Base-by-base conservation (phyloP, 2,888 invertebrate genomes). In the Arge pagana region DNA sequence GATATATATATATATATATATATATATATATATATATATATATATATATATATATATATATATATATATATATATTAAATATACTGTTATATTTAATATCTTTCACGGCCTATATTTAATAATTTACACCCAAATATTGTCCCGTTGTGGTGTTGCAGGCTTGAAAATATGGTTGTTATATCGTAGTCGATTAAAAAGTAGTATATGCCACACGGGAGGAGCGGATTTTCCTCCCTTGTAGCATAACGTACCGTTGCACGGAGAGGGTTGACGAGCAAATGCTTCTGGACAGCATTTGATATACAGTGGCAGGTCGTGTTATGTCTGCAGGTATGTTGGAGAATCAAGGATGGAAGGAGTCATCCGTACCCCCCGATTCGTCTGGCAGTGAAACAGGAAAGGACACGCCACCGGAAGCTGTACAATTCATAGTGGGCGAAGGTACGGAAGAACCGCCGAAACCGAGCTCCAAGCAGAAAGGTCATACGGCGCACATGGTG, bases 361-460 rank as follows among this genome's bases (percentile, higher is more conserved):
- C 74, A 2, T 76, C 76, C 26, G 28, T 67, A 33, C 73, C 75
- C 2, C 80, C 80, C 4, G 82, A 82, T 63, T 83, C 83, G 1
- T 83, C 82, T 16, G 80, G 81, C 58, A 82, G 82, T 60, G 82
- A 83, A 58, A 78, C 79, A 8, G 82, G 82, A 43, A 81, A 80
- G 64, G 80, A 79, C 5, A 73, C 75, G 8, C 74, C 73, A 6
- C 73, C 75, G n/a, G 74, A 75, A 58, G 57, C 54, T 4, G 73
- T 76, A 4, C 73, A 71, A 43, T 74, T 76, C 53, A 72, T 67
- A 10, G 61, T 75, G 11, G 74, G 74, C 36, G 73, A 73, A 15
- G 66, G 63, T 3, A 54, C 51, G 24, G 69, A 64, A 21, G 64
- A 66, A 15, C 33, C 56, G 4, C 37, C 41, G 30, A 57, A 35